Conservation (phyloP, 1,140 invertebrate species). For the Aculops lycopersici region DNA sequence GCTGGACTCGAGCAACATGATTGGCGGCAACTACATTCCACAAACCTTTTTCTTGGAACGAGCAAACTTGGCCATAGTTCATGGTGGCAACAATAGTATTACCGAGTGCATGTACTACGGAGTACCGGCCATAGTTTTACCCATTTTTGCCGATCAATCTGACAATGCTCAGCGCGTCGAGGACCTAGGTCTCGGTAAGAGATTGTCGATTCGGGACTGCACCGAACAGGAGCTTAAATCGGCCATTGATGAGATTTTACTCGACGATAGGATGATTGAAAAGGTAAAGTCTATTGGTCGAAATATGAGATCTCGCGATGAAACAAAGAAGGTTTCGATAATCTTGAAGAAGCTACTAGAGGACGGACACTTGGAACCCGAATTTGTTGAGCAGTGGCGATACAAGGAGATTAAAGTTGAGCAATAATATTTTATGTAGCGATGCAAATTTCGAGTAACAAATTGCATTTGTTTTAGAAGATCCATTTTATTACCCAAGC, state of each 20-base stretch:
- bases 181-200: slow-evolving; percentile 1
- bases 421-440: too few species aligned
- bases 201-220: slow-evolving; percentile 1
- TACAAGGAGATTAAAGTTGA: too few species aligned
- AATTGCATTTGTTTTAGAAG: too few species aligned
- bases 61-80: slow-evolving; percentile 6
- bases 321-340: background rate
- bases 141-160: slow-evolving; percentile 6
- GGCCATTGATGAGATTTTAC: slow-evolving; percentile 4
- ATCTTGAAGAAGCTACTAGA: background rate
- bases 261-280: slow-evolving; percentile 3
- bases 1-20: too few species aligned
- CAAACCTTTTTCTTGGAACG: background rate
- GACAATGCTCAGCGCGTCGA: slow-evolving; percentile 6
- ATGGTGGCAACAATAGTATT: slow-evolving; percentile 6
- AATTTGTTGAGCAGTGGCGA: too few species aligned
- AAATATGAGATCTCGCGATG: too few species aligned
- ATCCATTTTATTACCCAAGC: too few species aligned
- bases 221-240: background rate
- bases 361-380: too few species aligned
- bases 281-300: background rate
- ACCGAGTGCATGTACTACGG: slow-evolving; percentile 4
- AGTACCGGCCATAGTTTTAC: slow-evolving; percentile 6
- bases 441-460: too few species aligned
- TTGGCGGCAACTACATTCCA: slow-evolving; percentile 1